Base-by-base conservation (phyloP, 1,140 invertebrate genomes). In the Drosophila athabasca region DNA sequence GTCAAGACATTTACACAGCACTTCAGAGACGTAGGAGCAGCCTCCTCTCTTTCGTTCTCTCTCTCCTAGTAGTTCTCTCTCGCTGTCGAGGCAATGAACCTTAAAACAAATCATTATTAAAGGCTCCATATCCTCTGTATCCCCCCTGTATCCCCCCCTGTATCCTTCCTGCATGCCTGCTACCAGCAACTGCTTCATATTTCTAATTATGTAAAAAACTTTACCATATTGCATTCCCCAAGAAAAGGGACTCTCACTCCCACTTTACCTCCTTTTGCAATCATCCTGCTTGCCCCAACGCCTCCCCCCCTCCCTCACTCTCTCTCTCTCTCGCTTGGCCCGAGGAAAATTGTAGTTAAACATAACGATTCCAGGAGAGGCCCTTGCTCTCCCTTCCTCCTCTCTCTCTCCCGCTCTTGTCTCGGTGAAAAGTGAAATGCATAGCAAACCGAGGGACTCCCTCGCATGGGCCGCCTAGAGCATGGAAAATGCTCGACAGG, bases 1-100 rank as follows among this genome's bases (percentile, higher is more conserved):
- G 83, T 88, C 83, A 88, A 87, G 83, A 87, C 83, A 88, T 87
- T 87, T 88, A 88, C 83, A 88, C 83, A 88, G 83, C 83, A 82
- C 83, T 87, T 70, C 72, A 75, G 65, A 49, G 31, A 41, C 52
- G 54, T 29, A 60, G 39, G 65, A 64, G 54, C 54, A 49, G 41
- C 15, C 62, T 53, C 24, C n/a, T 7, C 43, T 15, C 26, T n/a
- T n/a, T 65, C 44, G 29, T n/a, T n/a, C 19, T 49, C 45, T 50
- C 35, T 35, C 60, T 50, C 62, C 22, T 29, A 3, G 9, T 35
- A 5, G 19, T 6, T n/a, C 24, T 41, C 11, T 24, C 15, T 29
- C 24, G 49, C 62, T 48, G 50, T 64, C 64, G 49, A 39, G 75
- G 83, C 83, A 87, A 79, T 87, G 83, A 87, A 82, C 74, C 75